Base-by-base conservation (phyloP, 2,888 invertebrate genomes). In the Sussaba pulchella region DNA sequence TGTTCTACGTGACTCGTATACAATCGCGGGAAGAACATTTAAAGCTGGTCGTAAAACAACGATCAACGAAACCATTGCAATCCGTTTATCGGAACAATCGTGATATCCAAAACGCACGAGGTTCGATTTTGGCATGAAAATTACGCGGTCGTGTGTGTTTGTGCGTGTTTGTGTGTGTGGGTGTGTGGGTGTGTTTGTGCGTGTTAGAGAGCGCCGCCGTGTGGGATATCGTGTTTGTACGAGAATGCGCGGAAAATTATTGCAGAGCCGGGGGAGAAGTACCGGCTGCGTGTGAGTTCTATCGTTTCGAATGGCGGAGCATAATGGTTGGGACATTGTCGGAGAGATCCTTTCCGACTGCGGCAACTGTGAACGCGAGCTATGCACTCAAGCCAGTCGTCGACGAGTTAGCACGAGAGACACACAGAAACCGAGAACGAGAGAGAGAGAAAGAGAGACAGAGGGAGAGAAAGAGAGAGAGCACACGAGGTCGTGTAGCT, bases 1-100 rank as follows among this genome's bases (percentile, higher is more conserved):
- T 8, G 6, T 45, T 73, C 21, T 36, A 54, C 73, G 69, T 57
- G 63, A 57, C 61, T 67, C n/a, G n/a, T n/a, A 54, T 54, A 67
- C 52, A 39, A 57, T 31, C 14, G 39, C n/a, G 9, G 24, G 12
- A n/a, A 8, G 43, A 39, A 26, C 4, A 12, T 12, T 26, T 43
- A 12, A 50, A 2, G 10, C 3, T n/a, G 36, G 26, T 47, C 54
- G 74, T 80, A 74, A 59, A 72, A 74, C 67, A 67, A 81, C 83
- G 87, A 89, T 88, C 87, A 88, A 85, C 82, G 77, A 85, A 81
- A n/a, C n/a, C 85, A 87, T 88, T 82, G 82, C 84, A 81, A 88
- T 88, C 84, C 73, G 81, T n/a, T 85, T 83, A 81, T 85, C 83
- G 87, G 83, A 84, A 82, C 84, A 82, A 86, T 86, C 82, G 78